Conservation (phyloP, 2,888 invertebrate genomes). For the Ommatoiulus sabulosus region DNA sequence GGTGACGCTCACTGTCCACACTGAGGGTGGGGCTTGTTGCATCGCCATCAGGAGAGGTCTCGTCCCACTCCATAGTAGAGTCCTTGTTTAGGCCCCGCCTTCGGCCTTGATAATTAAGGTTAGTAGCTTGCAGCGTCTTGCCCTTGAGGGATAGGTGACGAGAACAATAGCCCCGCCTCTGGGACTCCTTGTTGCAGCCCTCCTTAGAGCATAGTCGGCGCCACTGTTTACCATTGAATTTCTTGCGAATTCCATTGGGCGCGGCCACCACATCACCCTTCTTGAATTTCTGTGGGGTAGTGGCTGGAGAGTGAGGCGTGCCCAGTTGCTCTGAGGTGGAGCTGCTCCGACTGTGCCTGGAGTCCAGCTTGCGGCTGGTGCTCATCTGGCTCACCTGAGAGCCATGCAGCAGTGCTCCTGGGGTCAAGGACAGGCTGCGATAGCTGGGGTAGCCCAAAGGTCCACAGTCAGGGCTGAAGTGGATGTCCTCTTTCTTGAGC, state of each 20-base stretch:
- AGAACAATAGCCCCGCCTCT: conserved; percentile 96
- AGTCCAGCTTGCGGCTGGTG: conserved; percentile 71
- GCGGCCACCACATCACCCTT: conserved; percentile 97
- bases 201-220: conserved; percentile 95
- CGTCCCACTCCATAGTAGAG: conserved; percentile 78
- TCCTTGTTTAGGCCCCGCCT: conserved; percentile 66
- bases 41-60: conserved; percentile 90
- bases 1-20: conserved; percentile 18
- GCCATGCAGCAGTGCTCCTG: conserved; percentile 65
- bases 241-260: conserved; percentile 96
- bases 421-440: conserved; percentile 63
- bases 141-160: conserved; percentile 93
- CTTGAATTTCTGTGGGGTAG: conserved; percentile 94
- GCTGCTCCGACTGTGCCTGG: conserved; percentile 89
- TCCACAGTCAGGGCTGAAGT: conserved; percentile 82
- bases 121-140: conserved; percentile 68
- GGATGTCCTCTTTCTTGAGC: conserved; percentile 85
- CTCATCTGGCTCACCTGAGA: conserved; percentile 80
- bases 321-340: conserved; percentile 72
- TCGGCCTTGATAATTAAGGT: conserved; percentile 63
- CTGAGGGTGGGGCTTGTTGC: conserved; percentile 68
- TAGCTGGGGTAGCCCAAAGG: neutral
- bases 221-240: conserved; percentile 99
- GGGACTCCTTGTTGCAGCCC: conserved; percentile 96
- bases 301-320: conserved; percentile 79